A percentile compares a stretch with the other conserved stretches of the same genome.
Evolutionary conservation across 1,140 invertebrate genomes (phyloP).

Genomic region (Drosophila kikkawai): DNA sequence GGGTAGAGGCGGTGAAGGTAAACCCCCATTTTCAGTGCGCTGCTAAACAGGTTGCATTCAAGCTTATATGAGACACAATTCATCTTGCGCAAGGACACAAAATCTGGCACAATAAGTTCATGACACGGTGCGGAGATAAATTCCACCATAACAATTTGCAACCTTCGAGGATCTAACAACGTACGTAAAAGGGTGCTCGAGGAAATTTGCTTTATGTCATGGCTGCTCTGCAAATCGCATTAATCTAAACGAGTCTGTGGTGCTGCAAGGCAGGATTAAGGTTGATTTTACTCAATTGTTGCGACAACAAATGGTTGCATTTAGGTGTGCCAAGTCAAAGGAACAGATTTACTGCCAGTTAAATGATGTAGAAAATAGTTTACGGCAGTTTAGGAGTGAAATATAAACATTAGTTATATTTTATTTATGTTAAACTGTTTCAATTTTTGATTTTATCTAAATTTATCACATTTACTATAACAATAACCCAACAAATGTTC

Average conservation of each 20-base stretch:
- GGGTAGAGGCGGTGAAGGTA: constrained; percentile 2
- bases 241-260: constrained; percentile 13
- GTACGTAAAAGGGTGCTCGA: constrained; percentile 1
- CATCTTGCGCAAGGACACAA: constrained; percentile 45
- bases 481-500: neutral
- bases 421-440: neutral
- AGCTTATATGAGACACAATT: constrained; percentile 25
- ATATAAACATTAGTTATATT: too few species aligned
- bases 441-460: neutral
- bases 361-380: neutral
- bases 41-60: constrained; percentile 38
- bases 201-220: constrained; percentile 9
- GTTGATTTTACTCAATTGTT: neutral
- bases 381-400: neutral
- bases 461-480: neutral
- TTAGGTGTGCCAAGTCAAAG: neutral
- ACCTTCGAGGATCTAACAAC: constrained; percentile 16
- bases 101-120: constrained; percentile 52
- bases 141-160: constrained; percentile 35
- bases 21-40: neutral
- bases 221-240: constrained; percentile 4
- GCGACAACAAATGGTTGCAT: constrained; percentile 3
- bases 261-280: constrained; percentile 11
- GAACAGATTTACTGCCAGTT: neutral
- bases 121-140: constrained; percentile 32